Percentiles rank a stretch among this genome's conserved stretches.
phyloP scores from a whole-genome alignment of 2,888 invertebrate species.

The Rotaria socialis region DNA sequence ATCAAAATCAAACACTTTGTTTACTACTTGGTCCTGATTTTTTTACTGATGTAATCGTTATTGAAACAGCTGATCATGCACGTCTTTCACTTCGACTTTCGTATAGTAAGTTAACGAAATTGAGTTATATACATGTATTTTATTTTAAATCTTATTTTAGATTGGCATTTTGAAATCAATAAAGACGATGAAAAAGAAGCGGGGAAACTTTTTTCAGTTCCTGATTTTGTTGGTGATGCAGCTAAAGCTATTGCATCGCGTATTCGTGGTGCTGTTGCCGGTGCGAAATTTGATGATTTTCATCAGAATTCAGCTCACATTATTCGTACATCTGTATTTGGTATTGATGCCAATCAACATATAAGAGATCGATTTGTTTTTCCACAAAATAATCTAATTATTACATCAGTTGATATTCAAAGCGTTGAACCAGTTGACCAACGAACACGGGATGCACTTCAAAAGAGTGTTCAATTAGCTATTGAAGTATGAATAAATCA shows the following conservation, averaged over 20 bases:
- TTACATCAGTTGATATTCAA: constrained; percentile 63
- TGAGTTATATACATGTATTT: too few species aligned
- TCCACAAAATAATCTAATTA: constrained; percentile 57
- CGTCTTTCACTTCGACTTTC: constrained; percentile 61
- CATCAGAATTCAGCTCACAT: constrained; percentile 63
- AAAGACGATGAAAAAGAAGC: constrained; percentile 53
- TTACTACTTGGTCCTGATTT: constrained; percentile 63
- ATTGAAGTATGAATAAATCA: constrained; percentile 62
- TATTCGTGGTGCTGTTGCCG: constrained; percentile 61
- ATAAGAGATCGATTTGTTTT: constrained; percentile 56
- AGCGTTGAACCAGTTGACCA: constrained; percentile 63
- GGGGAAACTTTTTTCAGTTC: constrained; percentile 61
- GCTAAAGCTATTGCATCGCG: constrained; percentile 63
- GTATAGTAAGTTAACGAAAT: constrained; percentile 52
- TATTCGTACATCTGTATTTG: constrained; percentile 62
- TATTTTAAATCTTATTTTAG: too few species aligned
- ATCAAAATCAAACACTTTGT: constrained; percentile 61
- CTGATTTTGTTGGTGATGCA: constrained; percentile 61
- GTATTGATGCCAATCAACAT: constrained; percentile 59
- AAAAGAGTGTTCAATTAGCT: constrained; percentile 63
- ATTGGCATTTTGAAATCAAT: constrained; percentile 61
- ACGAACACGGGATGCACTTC: constrained; percentile 61
- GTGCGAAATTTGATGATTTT: constrained; percentile 62
- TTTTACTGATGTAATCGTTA: constrained; percentile 62
- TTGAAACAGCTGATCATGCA: constrained; percentile 63